phyloP scores from a whole-genome alignment of 2,113 vertebrate species.

The Brienomyrus longianalis region DNA sequence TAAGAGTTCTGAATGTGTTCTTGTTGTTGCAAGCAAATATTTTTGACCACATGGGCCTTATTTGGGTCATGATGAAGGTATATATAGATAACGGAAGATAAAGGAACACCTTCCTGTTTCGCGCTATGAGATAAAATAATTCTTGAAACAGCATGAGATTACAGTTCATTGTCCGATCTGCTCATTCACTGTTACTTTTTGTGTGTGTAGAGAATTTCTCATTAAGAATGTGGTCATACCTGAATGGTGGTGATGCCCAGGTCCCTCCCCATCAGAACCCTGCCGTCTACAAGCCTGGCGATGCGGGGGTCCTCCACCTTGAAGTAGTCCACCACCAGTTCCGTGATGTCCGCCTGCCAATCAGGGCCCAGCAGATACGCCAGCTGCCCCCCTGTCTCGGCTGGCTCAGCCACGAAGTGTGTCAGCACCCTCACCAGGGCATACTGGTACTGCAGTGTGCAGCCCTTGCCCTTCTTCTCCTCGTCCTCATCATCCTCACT shows the following conservation, averaged over 20 bases:
- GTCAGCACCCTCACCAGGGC: slow-evolving; percentile 86
- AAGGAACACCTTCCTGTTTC: neutral
- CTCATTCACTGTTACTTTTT: neutral
- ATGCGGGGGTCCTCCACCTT: slow-evolving; percentile 84
- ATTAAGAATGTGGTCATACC: neutral
- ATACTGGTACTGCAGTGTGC: slow-evolving; percentile 91
- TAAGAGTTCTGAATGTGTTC: neutral
- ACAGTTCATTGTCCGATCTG: neutral
- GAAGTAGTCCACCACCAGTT: slow-evolving; percentile 80
- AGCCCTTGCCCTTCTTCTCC: slow-evolving; percentile 81
- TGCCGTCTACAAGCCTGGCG: slow-evolving; percentile 74
- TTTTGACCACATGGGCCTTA: neutral
- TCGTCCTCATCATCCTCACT: slow-evolving; percentile 96
- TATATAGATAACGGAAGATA: neutral
- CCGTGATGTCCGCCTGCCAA: slow-evolving; percentile 94
- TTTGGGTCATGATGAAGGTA: neutral
- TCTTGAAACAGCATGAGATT: neutral
- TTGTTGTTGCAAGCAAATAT: neutral
- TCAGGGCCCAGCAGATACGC: slow-evolving; percentile 81
- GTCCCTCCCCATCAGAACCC: slow-evolving; percentile 77
- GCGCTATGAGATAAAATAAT: neutral
- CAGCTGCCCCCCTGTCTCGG: slow-evolving; percentile 68
- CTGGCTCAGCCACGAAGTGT: slow-evolving; percentile 81
- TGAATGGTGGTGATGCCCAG: slow-evolving; percentile 74
- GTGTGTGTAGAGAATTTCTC: neutral